Base-by-base conservation (phyloP, 2,797 vertebrate genomes). In the Falco concolor region DNA sequence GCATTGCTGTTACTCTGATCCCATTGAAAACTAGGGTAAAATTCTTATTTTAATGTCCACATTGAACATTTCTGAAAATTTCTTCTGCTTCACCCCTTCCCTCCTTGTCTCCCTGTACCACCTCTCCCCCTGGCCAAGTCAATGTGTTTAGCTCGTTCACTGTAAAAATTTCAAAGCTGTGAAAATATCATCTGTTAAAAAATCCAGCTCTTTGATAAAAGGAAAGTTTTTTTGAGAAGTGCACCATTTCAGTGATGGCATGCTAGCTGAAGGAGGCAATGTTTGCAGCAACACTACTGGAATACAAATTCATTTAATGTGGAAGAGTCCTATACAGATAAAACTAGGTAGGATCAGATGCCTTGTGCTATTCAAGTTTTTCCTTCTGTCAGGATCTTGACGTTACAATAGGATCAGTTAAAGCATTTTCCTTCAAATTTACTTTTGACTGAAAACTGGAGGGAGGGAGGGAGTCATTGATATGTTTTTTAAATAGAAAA, bases 171-270 rank as follows among this genome's bases (percentile, higher is more conserved):
- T 93, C 53, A 87, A 88, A 90, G 74, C 9, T 20, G 21, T 79
- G 77, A 93, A 88, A 90, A 90, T 70, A 24, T 30, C 25, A 84
- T 87, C 59, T 80, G 32, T 74, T 95, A 92, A 89, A 87, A 87
- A 80, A 80, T 84, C 75, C 25, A 50, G 5, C 56, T 88, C 22
- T 56, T 70, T 93, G 92, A 93, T 77, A 85, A 64, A 93, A 69
- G 7, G 18, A 45, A 92, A 82, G 28, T 18, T 34, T 15, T 15
- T 36, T 56, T 74, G 18, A 57, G 28, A 74, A 77, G 17, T 25
- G 15, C 0, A 1, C 20, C 7, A 1, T 60, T 85, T 86, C 36
- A 45, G 40, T 45, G 34, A 24, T 42, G 21, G 6, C 10, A 30
- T 22, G 40, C 20, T 57, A 64, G 27, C 30, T 60, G 40, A 83